Evolutionary conservation across 37 sponge, comb jelly and placozoan genomes (phyloP), one percentile per base, ranked within the genome.

Genomic region (Cliona cf. orientalis): DNA sequence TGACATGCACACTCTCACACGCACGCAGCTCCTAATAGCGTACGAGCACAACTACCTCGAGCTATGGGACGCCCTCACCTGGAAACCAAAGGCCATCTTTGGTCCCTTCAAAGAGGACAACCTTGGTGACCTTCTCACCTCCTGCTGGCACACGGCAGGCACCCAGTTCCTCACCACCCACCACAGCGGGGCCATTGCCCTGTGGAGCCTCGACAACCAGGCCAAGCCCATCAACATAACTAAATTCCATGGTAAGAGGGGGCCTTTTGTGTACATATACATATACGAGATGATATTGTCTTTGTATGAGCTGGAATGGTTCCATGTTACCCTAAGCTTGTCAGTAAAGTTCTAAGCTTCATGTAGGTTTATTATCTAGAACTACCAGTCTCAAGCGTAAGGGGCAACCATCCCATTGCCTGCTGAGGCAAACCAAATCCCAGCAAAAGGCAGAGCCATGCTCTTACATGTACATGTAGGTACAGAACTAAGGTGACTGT

Each of bases 131-230:
- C 60, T 94, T 9, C 31, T 53, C 38, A 39, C 87, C 6, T 33
- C 80, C 25, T 79, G 73, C 65, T 97, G 97, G 97, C 92, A 94
- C 46, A 34, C 74, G 6, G 65, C 44, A 55, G 97, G 97, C 25
- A 32, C 28, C 0, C 69, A 83, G 83, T 97, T 97, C 69, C 49
- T 86, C 37, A 84, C 93, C 0, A 62, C 79, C 14, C 97, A 97
- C 70, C 42, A 40, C 44, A 88, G 91, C 46, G 97, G 97, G 9
- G 42, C 45, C 42, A 61, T 92, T 21, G 66, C 68, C 11, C 66
- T 91, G 35, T 97, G 88, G 87, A 79, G 41, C 58, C 19, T 78
- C 11, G 33, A 46, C 6, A 19, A 31, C 0, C 49, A 44, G 4
- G 32, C 57, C 2, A 12, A 33, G 11, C 90, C 90, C 23, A 0